phyloP scores from a whole-genome alignment of 2,797 vertebrate species.

The Acomys russatus region DNA sequence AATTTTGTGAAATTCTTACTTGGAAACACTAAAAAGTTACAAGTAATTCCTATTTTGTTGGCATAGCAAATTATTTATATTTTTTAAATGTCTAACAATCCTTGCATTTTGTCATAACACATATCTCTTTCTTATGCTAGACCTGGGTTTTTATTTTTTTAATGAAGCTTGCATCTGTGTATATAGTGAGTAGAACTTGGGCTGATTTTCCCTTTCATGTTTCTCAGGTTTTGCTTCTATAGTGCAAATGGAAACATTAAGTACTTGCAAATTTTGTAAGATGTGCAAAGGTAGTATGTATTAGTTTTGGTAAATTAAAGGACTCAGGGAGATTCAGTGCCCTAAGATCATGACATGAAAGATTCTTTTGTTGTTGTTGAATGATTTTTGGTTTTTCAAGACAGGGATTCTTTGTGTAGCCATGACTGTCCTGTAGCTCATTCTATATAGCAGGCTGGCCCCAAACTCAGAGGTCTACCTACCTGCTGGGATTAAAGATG shows the following conservation, averaged over 20 bases:
- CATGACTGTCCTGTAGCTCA: neutral
- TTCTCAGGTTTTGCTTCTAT: conserved; percentile 15
- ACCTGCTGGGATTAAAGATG: neutral
- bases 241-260: neutral
- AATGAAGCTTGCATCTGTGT: neutral
- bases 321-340: neutral
- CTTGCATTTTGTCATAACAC: neutral
- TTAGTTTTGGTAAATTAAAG: neutral
- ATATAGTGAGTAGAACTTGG: neutral
- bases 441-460: neutral
- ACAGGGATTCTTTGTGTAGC: neutral
- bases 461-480: neutral
- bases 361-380: neutral
- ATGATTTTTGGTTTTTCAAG: neutral
- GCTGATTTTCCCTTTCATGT: neutral
- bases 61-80: neutral
- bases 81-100: neutral
- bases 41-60: neutral
- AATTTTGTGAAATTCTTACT: neutral
- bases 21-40: neutral
- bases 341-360: neutral
- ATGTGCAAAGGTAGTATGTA: neutral
- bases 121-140: neutral
- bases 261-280: neutral
- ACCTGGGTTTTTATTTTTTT: neutral